phyloP scores from a whole-genome alignment of 2,888 invertebrate species.

The Scaptodrosophila latifasciaeformis region DNA sequence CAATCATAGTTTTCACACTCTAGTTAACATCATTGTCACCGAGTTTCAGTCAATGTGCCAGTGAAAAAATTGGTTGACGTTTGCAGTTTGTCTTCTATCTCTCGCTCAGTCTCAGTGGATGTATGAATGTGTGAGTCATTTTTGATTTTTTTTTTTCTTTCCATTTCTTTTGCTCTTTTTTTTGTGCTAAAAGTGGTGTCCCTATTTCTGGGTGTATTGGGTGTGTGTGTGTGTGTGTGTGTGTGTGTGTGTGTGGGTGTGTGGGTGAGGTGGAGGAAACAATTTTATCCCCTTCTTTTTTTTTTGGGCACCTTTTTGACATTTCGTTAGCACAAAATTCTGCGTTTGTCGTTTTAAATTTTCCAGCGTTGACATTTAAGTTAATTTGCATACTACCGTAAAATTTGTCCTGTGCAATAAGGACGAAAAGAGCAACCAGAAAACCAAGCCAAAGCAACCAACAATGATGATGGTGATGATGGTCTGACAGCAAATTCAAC shows the following conservation, averaged over 20 bases:
- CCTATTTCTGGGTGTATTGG: too few relatives aligned
- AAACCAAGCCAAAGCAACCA: neutral
- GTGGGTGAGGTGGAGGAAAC: too few relatives aligned
- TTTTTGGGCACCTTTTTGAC: slow-evolving; percentile 22
- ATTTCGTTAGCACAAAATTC: slow-evolving; percentile 40
- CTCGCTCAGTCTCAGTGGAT: neutral
- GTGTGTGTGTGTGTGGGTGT: too few relatives aligned
- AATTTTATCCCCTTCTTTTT: too few relatives aligned
- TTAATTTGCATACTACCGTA: slow-evolving; percentile 65
- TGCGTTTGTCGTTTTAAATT: slow-evolving; percentile 41
- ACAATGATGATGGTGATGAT: slow-evolving; percentile 18
- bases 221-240: too few relatives aligned
- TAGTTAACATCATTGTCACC: slow-evolving; percentile 69
- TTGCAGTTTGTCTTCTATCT: slow-evolving; percentile 48
- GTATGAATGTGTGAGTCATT: slow-evolving; percentile 11
- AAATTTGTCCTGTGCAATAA: slow-evolving; percentile 28
- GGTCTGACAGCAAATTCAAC: slow-evolving; percentile 5
- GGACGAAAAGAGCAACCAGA: slow-evolving; percentile 5
- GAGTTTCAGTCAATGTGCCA: slow-evolving; percentile 47
- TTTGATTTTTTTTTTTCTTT: slow-evolving; percentile 10
- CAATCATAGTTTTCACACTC: slow-evolving; percentile 70
- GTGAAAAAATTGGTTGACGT: slow-evolving; percentile 45
- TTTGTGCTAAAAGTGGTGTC: too few relatives aligned
- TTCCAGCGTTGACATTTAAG: slow-evolving; percentile 57
- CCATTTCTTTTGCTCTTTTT: too few relatives aligned